These are phyloP conservation scores for Cladorhizidae sp. DNA, from an alignment of 37 sponge, comb jelly and placozoan species.

Conservation along the genomic window DNA sequence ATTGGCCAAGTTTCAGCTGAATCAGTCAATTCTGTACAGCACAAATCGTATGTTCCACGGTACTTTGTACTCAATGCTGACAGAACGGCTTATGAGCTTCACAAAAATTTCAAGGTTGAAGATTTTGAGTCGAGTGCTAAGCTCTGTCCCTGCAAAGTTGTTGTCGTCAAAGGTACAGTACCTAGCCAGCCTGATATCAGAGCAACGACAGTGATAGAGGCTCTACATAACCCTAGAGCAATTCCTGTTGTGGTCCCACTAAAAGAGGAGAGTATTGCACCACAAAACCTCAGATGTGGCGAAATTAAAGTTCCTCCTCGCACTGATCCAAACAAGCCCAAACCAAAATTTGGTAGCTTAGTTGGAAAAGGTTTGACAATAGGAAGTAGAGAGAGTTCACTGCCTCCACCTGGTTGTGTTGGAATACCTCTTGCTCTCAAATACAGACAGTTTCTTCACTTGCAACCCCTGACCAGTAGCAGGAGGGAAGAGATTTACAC, in stretches of 20 bases:
- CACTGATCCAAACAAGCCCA: background rate
- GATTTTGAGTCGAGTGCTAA: constrained; percentile 16
- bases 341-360: constrained; percentile 40
- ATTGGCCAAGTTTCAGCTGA: constrained; percentile 11
- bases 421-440: constrained; percentile 22
- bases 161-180: constrained; percentile 42
- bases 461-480: background rate
- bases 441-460: constrained; percentile 49
- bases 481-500: background rate
- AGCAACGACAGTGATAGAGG: constrained; percentile 29
- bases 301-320: no score
- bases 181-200: background rate
- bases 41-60: constrained; percentile 26
- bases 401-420: background rate
- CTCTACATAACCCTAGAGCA: background rate
- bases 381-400: constrained; percentile 25
- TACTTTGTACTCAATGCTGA: constrained; percentile 68
- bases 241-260: constrained; percentile 27
- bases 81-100: constrained; percentile 47
- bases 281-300: constrained; percentile 24
- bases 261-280: constrained; percentile 47
- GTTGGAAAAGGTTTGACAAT: constrained; percentile 51
- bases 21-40: background rate
- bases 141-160: constrained; percentile 9
- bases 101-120: background rate